A percentile compares a stretch with the other conserved stretches of the same genome.
Conservation (phyloP, 2,797 vertebrate genomes). For the Chaunax sp. region DNA sequence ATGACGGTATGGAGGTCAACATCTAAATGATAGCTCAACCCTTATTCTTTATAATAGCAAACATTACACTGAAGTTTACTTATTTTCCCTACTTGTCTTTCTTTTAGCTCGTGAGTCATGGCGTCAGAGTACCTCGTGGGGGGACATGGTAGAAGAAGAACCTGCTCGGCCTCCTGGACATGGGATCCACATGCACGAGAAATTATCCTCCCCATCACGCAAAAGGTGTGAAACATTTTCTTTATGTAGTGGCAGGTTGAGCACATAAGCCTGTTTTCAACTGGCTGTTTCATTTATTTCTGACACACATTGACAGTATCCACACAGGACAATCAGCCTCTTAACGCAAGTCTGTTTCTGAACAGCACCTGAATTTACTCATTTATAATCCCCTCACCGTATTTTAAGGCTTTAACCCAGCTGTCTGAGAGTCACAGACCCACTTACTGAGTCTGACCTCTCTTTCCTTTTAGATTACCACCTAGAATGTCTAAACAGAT, state of each 20-base stretch:
- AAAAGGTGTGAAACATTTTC: slow-evolving; percentile 87
- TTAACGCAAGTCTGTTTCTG: slow-evolving; percentile 1
- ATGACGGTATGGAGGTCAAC: slow-evolving; percentile 87
- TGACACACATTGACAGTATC: neutral
- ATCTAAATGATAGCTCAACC: neutral
- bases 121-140: slow-evolving; percentile 98
- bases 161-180: slow-evolving; percentile 96
- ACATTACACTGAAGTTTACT: neutral
- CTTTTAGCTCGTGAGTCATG: slow-evolving; percentile 92
- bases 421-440: slow-evolving; percentile 37
- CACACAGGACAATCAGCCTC: neutral
- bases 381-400: slow-evolving; percentile 9
- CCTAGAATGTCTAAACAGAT: slow-evolving; percentile 42
- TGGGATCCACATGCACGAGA: slow-evolving; percentile 99
- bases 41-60: neutral
- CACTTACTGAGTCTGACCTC: slow-evolving; percentile 36
- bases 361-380: slow-evolving; percentile 7
- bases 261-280: neutral
- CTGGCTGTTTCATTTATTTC: too few species aligned
- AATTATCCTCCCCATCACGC: slow-evolving; percentile 95
- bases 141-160: slow-evolving; percentile 97
- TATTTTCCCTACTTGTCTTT: slow-evolving; percentile 5
- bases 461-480: slow-evolving; percentile 34
- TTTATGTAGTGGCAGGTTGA: neutral
- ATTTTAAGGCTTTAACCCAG: slow-evolving; percentile 47